A percentile compares a stretch with the other conserved stretches of the same genome.
Evolutionary conservation across 37 sponge, comb jelly and placozoan genomes (phyloP).

Genomic region (Corticium candelabrum): DNA sequence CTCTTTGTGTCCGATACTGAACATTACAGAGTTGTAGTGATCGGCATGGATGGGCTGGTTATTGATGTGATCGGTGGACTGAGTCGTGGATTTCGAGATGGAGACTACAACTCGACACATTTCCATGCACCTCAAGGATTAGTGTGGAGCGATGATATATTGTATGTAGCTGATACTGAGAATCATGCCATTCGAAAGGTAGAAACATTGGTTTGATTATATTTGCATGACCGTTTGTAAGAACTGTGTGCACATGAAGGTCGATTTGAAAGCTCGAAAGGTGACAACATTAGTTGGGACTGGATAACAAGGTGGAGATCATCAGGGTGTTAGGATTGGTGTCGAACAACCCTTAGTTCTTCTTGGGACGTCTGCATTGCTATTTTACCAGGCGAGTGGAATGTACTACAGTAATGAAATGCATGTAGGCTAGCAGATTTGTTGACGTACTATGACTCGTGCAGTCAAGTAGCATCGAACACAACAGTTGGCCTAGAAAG

Average conservation of each 20-base stretch:
- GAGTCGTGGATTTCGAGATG: slow-evolving; percentile 45
- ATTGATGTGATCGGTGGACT: slow-evolving; percentile 41
- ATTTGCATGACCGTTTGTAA: too few relatives aligned
- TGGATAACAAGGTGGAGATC: slow-evolving; percentile 73
- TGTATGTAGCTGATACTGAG: slow-evolving; percentile 79
- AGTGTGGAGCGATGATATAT: slow-evolving; percentile 7
- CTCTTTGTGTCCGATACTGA: slow-evolving; percentile 61
- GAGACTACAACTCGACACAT: slow-evolving; percentile 18
- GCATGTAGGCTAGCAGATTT: neutral
- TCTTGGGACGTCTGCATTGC: slow-evolving; percentile 78
- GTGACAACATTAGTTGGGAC: slow-evolving; percentile 70
- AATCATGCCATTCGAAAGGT: slow-evolving; percentile 72
- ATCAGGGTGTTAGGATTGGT: slow-evolving; percentile 65
- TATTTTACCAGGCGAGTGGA: slow-evolving; percentile 25
- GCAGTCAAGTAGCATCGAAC: neutral
- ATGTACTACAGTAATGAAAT: too few relatives aligned
- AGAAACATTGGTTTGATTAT: too few relatives aligned
- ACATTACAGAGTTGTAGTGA: slow-evolving; percentile 57
- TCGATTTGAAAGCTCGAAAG: slow-evolving; percentile 28
- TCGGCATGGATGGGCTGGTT: slow-evolving; percentile 33
- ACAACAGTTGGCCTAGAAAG: too few relatives aligned
- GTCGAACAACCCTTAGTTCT: slow-evolving; percentile 59
- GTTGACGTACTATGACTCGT: neutral
- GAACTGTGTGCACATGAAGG: too few relatives aligned
- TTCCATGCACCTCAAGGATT: slow-evolving; percentile 73